phyloP scores from a whole-genome alignment of 2,797 vertebrate genomes.

The Siniperca obscura region DNA sequence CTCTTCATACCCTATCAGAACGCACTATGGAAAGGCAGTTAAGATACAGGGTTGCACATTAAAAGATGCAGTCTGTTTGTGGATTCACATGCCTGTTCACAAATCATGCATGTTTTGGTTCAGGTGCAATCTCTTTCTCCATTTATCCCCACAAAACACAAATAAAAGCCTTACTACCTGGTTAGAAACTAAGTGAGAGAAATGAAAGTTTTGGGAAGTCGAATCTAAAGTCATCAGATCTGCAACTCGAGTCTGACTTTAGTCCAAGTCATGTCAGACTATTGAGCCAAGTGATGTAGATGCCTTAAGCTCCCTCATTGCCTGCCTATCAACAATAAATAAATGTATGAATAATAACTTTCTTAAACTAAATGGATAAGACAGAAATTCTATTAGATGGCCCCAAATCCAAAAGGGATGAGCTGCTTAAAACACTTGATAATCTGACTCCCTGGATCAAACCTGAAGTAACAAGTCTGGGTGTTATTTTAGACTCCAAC shows the following conservation, averaged over 20 bases:
- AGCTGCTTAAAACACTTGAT: too few species aligned
- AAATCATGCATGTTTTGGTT: background rate
- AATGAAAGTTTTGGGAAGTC: background rate
- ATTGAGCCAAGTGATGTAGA: background rate
- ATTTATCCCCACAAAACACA: background rate
- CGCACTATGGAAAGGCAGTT: background rate
- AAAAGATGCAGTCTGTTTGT: background rate
- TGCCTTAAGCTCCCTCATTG: too few species aligned
- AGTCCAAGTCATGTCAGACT: background rate
- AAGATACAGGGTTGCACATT: background rate
- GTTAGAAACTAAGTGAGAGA: background rate
- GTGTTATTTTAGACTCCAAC: too few species aligned
- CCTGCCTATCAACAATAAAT: too few species aligned
- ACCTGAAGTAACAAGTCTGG: too few species aligned
- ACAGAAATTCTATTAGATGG: too few species aligned
- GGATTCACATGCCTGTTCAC: background rate
- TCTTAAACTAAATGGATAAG: too few species aligned
- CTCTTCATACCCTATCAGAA: background rate
- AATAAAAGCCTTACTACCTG: background rate
- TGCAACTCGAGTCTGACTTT: background rate
- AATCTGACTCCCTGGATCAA: too few species aligned
- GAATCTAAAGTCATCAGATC: background rate
- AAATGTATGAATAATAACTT: too few species aligned
- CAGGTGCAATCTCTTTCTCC: background rate
- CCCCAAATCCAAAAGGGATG: too few species aligned